Base-by-base conservation (phyloP, 2,113 vertebrate genomes). In the Cyphomyrus discorhynchus region DNA sequence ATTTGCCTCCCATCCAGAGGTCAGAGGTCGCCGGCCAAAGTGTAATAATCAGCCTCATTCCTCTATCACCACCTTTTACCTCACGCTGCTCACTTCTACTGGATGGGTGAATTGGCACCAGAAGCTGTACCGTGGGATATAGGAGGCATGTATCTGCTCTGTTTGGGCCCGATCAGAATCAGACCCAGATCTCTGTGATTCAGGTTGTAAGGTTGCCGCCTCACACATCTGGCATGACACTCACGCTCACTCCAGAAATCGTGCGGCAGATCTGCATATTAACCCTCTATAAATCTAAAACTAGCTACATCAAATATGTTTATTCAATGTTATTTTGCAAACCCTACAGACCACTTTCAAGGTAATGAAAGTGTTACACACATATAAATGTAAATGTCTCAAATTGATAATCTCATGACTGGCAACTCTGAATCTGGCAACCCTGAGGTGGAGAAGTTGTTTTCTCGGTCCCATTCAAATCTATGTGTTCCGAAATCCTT, bases 121-220 rank as follows among this genome's bases (percentile, higher is more conserved):
- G 86, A 90, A 80, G 77, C 80, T 27, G 17, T 11, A 88, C 90
- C 77, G 52, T 88, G 80, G 89, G 88, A 91, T 89, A 21, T 50
- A 27, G 11, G 90, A 74, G 90, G 85, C 83, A 88, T 85, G 84
- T 39, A 58, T 86, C 50, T 53, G 49, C 88, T 62, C 35, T 84
- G 70, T 89, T 91, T 82, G 87, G 89, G 50, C 90, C 93, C 86
- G 93, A 93, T 95, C 93, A 94, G 86, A 92, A 93, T 95, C 93
- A 94, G 86, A 92, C 35, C 27, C 0, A 49, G 47, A 85, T 90
- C 52, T 90, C 45, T 91, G 56, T 92, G 88, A 88, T 90, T 91
- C 91, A 42, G 49, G 58, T 31, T 24, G 19, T 1, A 56, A 21
- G 53, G 19, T 56, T 6, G 53, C 53, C 17, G 0, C 17, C 19